Percentiles rank a stretch among this genome's conserved stretches.
phyloP scores from a whole-genome alignment of 1,140 invertebrate genomes.

The Araneus ventricosus region DNA sequence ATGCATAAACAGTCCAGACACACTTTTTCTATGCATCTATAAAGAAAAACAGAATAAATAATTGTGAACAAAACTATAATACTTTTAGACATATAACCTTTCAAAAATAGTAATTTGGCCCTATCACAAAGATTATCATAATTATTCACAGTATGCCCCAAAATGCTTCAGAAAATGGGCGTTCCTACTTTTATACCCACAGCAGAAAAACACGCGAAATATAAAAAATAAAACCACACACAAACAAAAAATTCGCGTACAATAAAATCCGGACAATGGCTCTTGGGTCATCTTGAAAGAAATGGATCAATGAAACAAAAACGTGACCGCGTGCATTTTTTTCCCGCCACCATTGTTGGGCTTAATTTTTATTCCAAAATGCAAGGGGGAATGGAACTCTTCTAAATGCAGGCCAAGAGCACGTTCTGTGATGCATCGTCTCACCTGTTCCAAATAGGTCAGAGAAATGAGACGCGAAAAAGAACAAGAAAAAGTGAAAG shows the following conservation, averaged over 20 bases:
- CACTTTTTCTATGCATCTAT: no score
- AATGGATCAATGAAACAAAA: conserved; percentile 35
- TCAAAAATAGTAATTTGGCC: neutral
- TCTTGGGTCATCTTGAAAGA: conserved; percentile 20
- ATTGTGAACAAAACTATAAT: no score
- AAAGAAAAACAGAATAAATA: no score
- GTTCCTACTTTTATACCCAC: neutral
- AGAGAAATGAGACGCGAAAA: conserved; percentile 1
- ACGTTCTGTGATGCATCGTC: conserved; percentile 15
- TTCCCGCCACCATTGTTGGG: neutral
- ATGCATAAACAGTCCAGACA: no score
- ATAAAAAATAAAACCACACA: neutral
- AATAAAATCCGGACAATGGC: conserved; percentile 26
- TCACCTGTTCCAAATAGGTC: neutral
- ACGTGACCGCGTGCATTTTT: neutral
- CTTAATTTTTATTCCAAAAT: neutral
- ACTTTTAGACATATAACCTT: no score
- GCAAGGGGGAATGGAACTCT: neutral
- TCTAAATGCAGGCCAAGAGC: conserved; percentile 21
- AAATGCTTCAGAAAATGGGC: neutral
- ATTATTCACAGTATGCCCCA: neutral
- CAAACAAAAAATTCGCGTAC: neutral
- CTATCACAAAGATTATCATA: neutral
- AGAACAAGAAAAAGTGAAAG: neutral
- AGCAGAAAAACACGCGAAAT: neutral